Conservation (phyloP, 2,888 invertebrate genomes). For the Chrysodeixis includens region DNA sequence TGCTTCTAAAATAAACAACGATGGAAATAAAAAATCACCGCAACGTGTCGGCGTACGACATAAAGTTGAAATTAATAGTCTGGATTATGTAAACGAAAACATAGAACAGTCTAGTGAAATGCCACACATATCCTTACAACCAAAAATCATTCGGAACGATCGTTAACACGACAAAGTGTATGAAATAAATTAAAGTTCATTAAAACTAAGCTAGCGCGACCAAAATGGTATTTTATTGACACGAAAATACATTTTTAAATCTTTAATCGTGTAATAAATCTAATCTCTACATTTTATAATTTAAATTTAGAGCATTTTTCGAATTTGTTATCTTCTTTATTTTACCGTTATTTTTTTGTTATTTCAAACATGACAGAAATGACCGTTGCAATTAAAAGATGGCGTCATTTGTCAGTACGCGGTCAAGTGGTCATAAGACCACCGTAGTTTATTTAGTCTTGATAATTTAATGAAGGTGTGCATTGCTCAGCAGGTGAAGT, state of each 20-base stretch:
- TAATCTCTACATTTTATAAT: conserved; percentile 63
- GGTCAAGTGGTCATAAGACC: conserved; percentile 21
- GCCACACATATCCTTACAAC: conserved; percentile 71
- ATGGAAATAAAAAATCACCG: conserved; percentile 61
- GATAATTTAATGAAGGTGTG: conserved; percentile 59
- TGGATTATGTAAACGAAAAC: conserved; percentile 80
- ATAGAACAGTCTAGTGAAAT: conserved; percentile 66
- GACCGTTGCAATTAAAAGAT: not conserved
- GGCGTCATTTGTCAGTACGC: not conserved
- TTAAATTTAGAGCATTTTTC: not conserved
- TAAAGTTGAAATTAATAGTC: conserved; percentile 73
- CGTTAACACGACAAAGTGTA: conserved; percentile 82
- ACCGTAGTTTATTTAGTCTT: conserved; percentile 57
- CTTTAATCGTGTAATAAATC: conserved; percentile 62
- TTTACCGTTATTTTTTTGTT: conserved; percentile 70
- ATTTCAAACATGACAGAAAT: conserved; percentile 36
- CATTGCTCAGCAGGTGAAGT: conserved; percentile 50
- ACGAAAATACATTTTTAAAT: conserved; percentile 74
- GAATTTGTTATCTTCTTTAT: conserved; percentile 63
- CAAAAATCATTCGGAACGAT: conserved; percentile 73
- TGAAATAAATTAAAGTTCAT: conserved; percentile 83
- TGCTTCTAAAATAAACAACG: conserved; percentile 49
- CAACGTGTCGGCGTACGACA: conserved; percentile 55
- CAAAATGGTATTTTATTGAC: conserved; percentile 67
- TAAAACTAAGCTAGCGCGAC: conserved; percentile 74